Evolutionary conservation across 2,113 vertebrate species (phyloP).

Genomic region (Polyodon spathula): DNA sequence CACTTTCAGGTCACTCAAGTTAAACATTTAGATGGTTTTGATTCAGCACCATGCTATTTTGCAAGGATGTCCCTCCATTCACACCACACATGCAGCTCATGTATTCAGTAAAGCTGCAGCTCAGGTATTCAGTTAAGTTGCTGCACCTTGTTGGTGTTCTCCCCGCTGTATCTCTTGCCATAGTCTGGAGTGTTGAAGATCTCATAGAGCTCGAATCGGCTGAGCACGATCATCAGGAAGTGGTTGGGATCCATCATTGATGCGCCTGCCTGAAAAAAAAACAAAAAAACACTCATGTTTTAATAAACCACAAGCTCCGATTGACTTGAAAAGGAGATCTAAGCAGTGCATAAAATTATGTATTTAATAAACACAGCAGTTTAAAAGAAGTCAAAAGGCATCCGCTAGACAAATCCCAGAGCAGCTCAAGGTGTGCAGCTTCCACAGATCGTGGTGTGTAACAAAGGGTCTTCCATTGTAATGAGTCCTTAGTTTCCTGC

Average conservation of each 20-base stretch:
- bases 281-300: not conserved
- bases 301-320: not conserved
- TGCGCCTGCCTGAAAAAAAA: conserved; percentile 70
- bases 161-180: conserved; percentile 77
- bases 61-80: too few species aligned
- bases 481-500: too few species aligned
- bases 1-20: too few species aligned
- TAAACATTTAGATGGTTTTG: too few species aligned
- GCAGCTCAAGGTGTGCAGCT: too few species aligned
- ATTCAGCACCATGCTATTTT: too few species aligned
- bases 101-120: not conserved
- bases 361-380: too few species aligned
- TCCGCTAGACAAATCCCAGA: too few species aligned
- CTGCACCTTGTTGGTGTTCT: conserved; percentile 79
- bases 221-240: conserved; percentile 92
- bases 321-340: not conserved
- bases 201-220: conserved; percentile 90
- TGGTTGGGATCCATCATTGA: conserved; percentile 99
- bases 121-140: not conserved
- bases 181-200: conserved; percentile 85
- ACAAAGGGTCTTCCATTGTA: too few species aligned
- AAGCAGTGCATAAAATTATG: too few species aligned
- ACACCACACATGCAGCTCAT: not conserved
- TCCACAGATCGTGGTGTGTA: too few species aligned
- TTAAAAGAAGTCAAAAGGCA: too few species aligned